These are phyloP conservation scores for Tragelaphus buxtoni DNA, from an alignment of 2,113 vertebrate species.

Conservation along the genomic window DNA sequence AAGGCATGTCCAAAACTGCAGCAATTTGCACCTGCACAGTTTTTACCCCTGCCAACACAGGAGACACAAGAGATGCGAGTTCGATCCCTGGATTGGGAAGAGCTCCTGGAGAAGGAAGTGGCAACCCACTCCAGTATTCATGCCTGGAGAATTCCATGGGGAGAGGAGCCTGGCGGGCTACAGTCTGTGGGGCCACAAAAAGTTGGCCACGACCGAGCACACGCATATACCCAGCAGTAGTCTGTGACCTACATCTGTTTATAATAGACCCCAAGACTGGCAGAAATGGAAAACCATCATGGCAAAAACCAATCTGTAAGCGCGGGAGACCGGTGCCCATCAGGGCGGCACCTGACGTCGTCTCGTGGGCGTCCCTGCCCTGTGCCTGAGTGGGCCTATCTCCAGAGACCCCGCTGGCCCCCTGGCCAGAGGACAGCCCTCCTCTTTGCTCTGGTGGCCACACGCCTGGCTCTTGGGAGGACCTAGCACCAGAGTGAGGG, in stretches of 20 bases:
- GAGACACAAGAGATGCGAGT: background rate
- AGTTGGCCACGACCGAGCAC: background rate
- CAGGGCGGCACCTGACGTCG: rapidly evolving
- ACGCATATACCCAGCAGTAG: background rate
- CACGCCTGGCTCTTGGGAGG: rapidly evolving
- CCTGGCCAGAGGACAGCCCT: too few species aligned
- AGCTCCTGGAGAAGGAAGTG: background rate
- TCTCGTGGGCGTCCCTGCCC: background rate
- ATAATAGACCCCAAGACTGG: too few species aligned
- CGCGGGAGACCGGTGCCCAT: rapidly evolving
- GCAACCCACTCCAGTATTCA: background rate
- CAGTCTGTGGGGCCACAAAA: background rate
- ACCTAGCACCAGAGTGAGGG: background rate
- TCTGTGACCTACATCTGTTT: background rate
- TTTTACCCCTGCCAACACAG: background rate
- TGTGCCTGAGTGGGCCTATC: background rate
- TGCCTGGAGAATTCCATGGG: background rate
- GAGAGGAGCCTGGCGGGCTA: background rate
- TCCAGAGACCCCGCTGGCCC: background rate
- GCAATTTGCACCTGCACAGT: background rate
- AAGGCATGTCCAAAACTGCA: background rate
- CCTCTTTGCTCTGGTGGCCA: background rate
- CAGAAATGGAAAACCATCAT: background rate
- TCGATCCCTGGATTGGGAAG: background rate
- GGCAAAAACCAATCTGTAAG: background rate